Evolutionary conservation across 2,113 vertebrate genomes (phyloP).

Genomic region (Calonectris borealis): DNA sequence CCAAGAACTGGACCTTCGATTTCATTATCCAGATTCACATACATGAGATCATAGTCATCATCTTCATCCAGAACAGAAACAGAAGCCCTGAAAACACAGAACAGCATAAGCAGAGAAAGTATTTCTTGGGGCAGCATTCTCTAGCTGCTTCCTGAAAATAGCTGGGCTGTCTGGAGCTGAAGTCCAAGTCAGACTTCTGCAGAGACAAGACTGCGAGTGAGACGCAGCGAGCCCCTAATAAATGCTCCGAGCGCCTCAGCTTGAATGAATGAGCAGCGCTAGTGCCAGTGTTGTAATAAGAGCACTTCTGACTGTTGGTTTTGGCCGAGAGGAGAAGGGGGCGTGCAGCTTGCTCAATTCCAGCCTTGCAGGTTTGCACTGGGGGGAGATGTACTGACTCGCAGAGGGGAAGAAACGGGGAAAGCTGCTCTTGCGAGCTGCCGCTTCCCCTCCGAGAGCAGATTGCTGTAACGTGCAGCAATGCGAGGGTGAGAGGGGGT

Average conservation of each 20-base stretch:
- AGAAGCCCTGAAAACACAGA: slow-evolving; percentile 67
- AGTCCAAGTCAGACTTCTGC: not conserved
- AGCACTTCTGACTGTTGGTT: slow-evolving; percentile 67
- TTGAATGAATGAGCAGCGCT: slow-evolving; percentile 78
- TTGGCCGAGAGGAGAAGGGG: slow-evolving; percentile 44
- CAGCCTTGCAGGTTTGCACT: slow-evolving; percentile 19
- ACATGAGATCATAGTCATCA: slow-evolving; percentile 77
- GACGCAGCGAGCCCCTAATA: slow-evolving; percentile 64
- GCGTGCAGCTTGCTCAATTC: slow-evolving; percentile 56
- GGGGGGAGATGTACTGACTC: slow-evolving; percentile 13
- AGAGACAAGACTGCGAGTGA: not conserved
- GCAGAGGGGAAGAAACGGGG: not conserved
- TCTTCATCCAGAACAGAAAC: slow-evolving; percentile 45
- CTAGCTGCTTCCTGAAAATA: not conserved
- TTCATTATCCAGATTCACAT: slow-evolving; percentile 73
- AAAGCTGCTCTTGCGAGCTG: not conserved
- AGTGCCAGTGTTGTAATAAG: slow-evolving; percentile 74
- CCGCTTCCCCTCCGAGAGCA: not conserved
- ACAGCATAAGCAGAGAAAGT: slow-evolving; percentile 58
- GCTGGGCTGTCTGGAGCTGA: not conserved
- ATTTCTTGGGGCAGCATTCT: slow-evolving; percentile 54
- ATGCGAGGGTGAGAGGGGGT: not conserved
- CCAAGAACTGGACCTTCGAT: slow-evolving; percentile 80
- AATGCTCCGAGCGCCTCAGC: slow-evolving; percentile 43
- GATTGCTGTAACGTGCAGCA: not conserved